Percentiles rank a stretch among this genome's conserved stretches.
phyloP scores from a whole-genome alignment of 2,113 vertebrate species.

The Sceloporus tristichus region DNA sequence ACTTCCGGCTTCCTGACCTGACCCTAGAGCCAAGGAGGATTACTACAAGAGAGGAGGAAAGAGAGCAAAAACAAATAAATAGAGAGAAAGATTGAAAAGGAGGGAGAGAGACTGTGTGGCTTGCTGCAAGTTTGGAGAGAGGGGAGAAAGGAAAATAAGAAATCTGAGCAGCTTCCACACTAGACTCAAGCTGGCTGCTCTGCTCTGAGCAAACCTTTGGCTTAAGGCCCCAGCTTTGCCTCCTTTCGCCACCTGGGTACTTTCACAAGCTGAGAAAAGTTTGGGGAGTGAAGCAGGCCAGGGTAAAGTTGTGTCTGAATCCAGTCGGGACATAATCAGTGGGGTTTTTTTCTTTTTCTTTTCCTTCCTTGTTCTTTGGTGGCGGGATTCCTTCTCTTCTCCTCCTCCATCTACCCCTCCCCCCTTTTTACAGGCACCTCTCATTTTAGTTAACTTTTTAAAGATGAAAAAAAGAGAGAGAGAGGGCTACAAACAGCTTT shows the following conservation, averaged over 20 bases:
- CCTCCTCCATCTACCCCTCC: not conserved
- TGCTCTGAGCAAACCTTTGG: constrained; percentile 73
- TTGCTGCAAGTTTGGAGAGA: constrained; percentile 30
- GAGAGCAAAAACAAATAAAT: not conserved
- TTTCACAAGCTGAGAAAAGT: constrained; percentile 77
- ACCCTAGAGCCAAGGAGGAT: constrained; percentile 65
- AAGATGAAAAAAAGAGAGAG: constrained; percentile 68
- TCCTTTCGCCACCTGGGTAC: constrained; percentile 77
- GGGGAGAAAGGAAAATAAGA: not conserved
- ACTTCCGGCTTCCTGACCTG: constrained; percentile 71
- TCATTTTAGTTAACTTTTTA: constrained; percentile 81
- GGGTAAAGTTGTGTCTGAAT: constrained; percentile 77
- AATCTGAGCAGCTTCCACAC: constrained; percentile 56
- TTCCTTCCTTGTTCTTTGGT: constrained; percentile 73
- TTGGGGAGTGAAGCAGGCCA: constrained; percentile 59
- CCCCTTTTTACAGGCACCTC: constrained; percentile 67
- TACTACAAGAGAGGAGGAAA: constrained; percentile 34
- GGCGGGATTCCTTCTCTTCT: constrained; percentile 42
- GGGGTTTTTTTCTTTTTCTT: constrained; percentile 22
- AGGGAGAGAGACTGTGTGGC: constrained; percentile 44
- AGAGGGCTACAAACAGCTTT: constrained; percentile 78
- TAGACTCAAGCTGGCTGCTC: constrained; percentile 56
- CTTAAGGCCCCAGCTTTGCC: constrained; percentile 69
- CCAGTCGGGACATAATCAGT: constrained; percentile 75
- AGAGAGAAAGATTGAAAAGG: not conserved